Percentiles rank a stretch among this genome's conserved stretches.
Evolutionary conservation across 35 echinoderm and acorn worm genomes (phyloP).

Genomic region (Strongylocentrotus purpuratus): DNA sequence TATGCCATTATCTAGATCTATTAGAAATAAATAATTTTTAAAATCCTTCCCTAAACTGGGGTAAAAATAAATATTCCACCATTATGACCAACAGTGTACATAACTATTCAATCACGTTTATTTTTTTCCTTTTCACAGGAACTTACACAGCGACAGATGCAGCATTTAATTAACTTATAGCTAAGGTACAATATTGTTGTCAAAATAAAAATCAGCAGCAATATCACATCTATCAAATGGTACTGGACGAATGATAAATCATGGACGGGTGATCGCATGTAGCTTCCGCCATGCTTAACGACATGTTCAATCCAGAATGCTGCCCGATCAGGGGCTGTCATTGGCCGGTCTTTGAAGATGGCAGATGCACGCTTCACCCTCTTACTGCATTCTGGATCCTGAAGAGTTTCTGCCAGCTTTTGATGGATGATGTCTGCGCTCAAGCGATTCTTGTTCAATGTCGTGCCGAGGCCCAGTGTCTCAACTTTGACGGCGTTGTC

Average conservation of each 20-base stretch:
- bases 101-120: too few species aligned
- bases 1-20: too few species aligned
- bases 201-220: not conserved
- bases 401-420: not conserved
- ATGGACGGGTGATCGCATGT: slow-evolving; percentile 44
- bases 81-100: too few species aligned
- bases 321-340: slow-evolving; percentile 25
- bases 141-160: not conserved
- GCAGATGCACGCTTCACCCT: slow-evolving; percentile 25
- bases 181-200: not conserved
- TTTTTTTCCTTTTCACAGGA: not conserved
- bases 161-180: not conserved
- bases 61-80: too few species aligned
- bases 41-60: too few species aligned
- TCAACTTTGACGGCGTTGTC: not conserved
- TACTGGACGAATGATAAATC: slow-evolving; percentile 43
- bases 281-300: slow-evolving; percentile 53
- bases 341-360: slow-evolving; percentile 41
- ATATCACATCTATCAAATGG: slow-evolving; percentile 51
- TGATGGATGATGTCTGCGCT: not conserved
- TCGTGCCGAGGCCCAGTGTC: not conserved
- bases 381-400: slow-evolving; percentile 5
- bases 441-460: not conserved
- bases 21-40: too few species aligned
- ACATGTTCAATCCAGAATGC: slow-evolving; percentile 57